Base-by-base conservation (phyloP, 1,140 invertebrate genomes). In the Pentalonia nigronervosa region DNA sequence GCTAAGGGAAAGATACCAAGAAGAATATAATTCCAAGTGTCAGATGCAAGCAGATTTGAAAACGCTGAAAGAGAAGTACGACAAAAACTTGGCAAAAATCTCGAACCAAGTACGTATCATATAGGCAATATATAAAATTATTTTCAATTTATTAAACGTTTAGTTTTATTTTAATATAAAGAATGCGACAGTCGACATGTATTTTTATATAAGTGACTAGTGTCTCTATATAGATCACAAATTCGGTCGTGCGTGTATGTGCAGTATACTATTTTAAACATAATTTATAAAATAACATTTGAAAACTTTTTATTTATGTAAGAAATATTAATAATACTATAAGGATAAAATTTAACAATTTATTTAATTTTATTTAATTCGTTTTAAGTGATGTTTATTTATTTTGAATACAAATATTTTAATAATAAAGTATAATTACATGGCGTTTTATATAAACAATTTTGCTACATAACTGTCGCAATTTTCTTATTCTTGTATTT, bases 21-120 rank as follows among this genome's bases (percentile, higher is more conserved):
- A 94, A 56, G 95, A 96, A 94, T 95, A 95, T 93, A 95, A 94
- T 48, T 95, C 95, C 94, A 96, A 96, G 94, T 95, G 95, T 94
- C 95, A 95, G 91, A 95, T 96, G 30, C 94, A 96, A 91, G 94
- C 95, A 53, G 96, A 96, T 94, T 95, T 96, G 25, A 95, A 95
- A 87, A 56, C 84, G 0, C 95, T 96, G 20, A 95, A 95, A 94
- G 94, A 94, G 47, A 95, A 96, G 93, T 96, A 96, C 94, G 95
- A 96, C 48, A 86, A 93, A 76, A 90, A 93, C 11, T 86, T 93
- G 76, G 91, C 91, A 25, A 93, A 93, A 7, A 93, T 93, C n/a
- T 53, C 76, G 0, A 84, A 36, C n/a, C 47, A 84, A 83, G 91
- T 93, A 90, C 30, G 53, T 45, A 67, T 67, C 11, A 1, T n/a